Evolutionary conservation across 2,888 invertebrate species (phyloP), one percentile per base, ranked within the genome.

Genomic region (Drosophila kanekoi): DNA sequence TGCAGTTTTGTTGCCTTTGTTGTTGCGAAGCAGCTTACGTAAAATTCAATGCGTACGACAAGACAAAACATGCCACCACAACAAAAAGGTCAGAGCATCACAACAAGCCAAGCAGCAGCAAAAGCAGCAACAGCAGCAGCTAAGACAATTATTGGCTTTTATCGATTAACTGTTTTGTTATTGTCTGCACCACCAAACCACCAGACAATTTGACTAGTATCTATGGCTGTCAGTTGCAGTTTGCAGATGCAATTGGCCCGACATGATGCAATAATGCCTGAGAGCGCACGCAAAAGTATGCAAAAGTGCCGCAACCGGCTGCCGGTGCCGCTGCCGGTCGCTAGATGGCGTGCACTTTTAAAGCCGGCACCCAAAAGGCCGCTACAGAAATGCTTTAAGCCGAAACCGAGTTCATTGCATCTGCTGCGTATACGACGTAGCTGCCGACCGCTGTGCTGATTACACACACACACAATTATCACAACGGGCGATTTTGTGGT

Each of bases 381-480:
- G 72, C 87, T 52, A 45, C 51, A 43, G 20, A 40, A 61, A 9
- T n/a, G 52, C 56, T 68, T 68, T 40, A 67, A 68, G 48, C 51
- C 5, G 38, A 11, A 14, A 48, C 3, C 48, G 54, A 66, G 85
- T 85, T 83, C 85, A 85, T 70, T 85, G 83, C 58, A 84, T 77
- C 68, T 70, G 38, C 61, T 48, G 8, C 11, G 56, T 28, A 28
- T 20, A 37, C 37, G 43, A 45, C 48, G 58, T 45, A 49, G 58
- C 33, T 66, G 44, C 33, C 47, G 11, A 56, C 52, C 20, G 53
- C 48, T 63, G 60, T 11, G 63, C 45, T 82, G 81, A 82, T 87
- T 82, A 65, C 72, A 37, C 65, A 57, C 65, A 57, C 69, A 72
- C 40, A 52, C 52, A 81, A 85, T 83, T 83, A 86, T 64, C 88